A percentile compares a stretch with the other conserved stretches of the same genome.
These are phyloP conservation scores for Phalacrocorax pelagicus DNA, from an alignment of 2,113 vertebrate species.

Conservation along the genomic window DNA sequence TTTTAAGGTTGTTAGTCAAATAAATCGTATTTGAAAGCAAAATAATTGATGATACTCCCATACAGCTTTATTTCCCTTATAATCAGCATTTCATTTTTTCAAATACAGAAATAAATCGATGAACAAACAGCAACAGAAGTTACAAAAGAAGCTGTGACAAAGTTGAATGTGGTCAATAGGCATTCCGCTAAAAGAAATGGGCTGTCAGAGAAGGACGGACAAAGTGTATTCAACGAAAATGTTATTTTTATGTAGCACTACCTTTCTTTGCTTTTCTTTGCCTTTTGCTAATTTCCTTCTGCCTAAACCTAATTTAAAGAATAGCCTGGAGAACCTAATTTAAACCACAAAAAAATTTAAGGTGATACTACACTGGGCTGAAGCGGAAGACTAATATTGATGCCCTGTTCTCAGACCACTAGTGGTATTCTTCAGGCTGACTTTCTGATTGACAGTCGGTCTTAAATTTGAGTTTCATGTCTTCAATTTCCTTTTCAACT, in stretches of 20 bases:
- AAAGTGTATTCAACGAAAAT: background rate
- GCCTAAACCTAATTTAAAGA: background rate
- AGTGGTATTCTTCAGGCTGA: background rate
- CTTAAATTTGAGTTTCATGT: background rate
- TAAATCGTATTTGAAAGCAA: conserved; percentile 61
- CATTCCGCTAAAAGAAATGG: background rate
- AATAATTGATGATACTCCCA: conserved; percentile 46
- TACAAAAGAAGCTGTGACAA: background rate
- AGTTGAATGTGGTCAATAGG: background rate
- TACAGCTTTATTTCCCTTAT: conserved; percentile 55
- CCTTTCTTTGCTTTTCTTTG: background rate
- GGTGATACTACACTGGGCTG: background rate
- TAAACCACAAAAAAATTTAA: background rate
- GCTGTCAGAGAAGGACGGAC: background rate
- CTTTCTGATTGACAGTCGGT: background rate
- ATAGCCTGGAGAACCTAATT: background rate
- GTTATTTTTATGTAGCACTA: background rate
- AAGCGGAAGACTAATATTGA: background rate
- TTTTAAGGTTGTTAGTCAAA: conserved; percentile 74
- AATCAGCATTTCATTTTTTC: conserved; percentile 62
- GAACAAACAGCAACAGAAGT: background rate
- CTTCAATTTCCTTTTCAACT: background rate
- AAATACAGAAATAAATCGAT: conserved; percentile 50
- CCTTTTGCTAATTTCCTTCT: background rate
- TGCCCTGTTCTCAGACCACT: background rate